phyloP scores from a whole-genome alignment of 2,888 invertebrate genomes.

The Megalurothrips usitatus region DNA sequence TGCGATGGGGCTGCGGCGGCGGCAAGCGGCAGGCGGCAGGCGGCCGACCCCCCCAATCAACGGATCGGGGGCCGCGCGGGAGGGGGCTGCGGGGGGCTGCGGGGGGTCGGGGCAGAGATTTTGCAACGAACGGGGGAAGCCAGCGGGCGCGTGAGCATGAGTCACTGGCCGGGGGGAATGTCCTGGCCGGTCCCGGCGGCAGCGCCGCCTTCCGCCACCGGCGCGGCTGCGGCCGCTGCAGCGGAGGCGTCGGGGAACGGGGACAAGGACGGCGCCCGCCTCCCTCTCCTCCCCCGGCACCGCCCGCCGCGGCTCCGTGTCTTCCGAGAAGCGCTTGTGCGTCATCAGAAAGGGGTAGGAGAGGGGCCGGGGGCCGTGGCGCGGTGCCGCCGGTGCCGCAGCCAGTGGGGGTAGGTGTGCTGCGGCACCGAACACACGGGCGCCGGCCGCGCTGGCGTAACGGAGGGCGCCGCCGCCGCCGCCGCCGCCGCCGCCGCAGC shows the following conservation, averaged over 20 bases:
- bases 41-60: no score
- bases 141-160: background rate
- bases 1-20: no score
- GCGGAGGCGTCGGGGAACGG: background rate
- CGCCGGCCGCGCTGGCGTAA: no score
- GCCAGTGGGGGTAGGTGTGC: no score
- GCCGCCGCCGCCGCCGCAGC: no score
- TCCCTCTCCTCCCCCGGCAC: background rate
- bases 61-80: background rate
- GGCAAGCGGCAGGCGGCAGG: no score
- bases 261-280: background rate
- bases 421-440: no score
- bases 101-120: background rate
- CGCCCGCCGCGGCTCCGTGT: background rate
- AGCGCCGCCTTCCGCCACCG: background rate
- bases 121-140: background rate
- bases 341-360: background rate
- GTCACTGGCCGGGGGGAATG: background rate
- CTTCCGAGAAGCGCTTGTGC: background rate
- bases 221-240: background rate
- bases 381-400: background rate
- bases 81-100: no score
- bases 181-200: background rate
- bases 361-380: no score
- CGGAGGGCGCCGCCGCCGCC: no score